Percentiles rank a stretch among this genome's conserved stretches.
Evolutionary conservation across 2,797 vertebrate genomes (phyloP).

Genomic region (Pseudochromis fuscus): DNA sequence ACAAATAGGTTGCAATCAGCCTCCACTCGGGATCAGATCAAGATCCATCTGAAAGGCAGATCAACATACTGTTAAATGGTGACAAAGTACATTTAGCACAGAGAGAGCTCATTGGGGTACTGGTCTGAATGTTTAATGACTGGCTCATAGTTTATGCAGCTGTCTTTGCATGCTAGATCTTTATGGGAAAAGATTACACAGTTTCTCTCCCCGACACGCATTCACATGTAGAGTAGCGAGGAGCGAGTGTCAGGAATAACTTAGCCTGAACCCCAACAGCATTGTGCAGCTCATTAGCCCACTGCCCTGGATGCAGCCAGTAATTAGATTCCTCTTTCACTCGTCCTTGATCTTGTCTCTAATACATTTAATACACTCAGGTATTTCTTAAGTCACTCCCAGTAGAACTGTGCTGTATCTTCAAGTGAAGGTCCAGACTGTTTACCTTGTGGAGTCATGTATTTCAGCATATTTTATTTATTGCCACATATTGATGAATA

Average conservation of each 20-base stretch:
- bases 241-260: slow-evolving; percentile 69
- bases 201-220: slow-evolving; percentile 19
- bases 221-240: slow-evolving; percentile 36
- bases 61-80: background rate
- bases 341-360: slow-evolving; percentile 67
- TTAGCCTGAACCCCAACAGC: slow-evolving; percentile 68
- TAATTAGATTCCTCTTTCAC: slow-evolving; percentile 77
- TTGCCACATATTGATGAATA: too few relatives aligned
- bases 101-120: slow-evolving; percentile 33
- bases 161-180: slow-evolving; percentile 62
- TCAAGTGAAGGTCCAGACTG: slow-evolving; percentile 21
- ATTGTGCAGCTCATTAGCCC: slow-evolving; percentile 79
- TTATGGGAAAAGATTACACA: slow-evolving; percentile 49
- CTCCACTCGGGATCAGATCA: slow-evolving; percentile 12
- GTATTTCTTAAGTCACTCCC: slow-evolving; percentile 61
- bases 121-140: slow-evolving; percentile 43
- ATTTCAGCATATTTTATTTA: background rate
- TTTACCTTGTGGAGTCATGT: slow-evolving; percentile 33
- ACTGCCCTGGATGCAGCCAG: slow-evolving; percentile 73
- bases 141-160: slow-evolving; percentile 19
- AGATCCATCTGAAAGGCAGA: slow-evolving; percentile 22
- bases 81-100: slow-evolving; percentile 33
- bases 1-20: slow-evolving; percentile 11
- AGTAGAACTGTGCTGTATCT: slow-evolving; percentile 47
- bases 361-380: slow-evolving; percentile 53